Evolutionary conservation across 1,140 invertebrate genomes (phyloP).

Genomic region (Ditylenchus dipsaci): DNA sequence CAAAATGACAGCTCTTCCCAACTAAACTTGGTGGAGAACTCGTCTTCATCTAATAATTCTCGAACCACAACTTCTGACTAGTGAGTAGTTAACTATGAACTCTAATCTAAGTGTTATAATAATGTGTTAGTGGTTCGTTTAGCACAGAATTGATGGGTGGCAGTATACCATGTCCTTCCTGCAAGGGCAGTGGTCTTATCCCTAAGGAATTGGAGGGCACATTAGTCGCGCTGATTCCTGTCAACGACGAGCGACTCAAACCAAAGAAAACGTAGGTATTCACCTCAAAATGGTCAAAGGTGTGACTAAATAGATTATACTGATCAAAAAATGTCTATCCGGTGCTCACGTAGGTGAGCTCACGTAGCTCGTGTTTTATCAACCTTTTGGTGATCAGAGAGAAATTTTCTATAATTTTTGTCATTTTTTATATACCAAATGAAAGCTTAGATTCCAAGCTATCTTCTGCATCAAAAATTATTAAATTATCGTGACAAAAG

Average conservation of each 20-base stretch:
- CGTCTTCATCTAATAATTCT: background rate
- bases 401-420: too few relatives aligned
- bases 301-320: too few relatives aligned
- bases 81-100: background rate
- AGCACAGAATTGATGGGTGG: conserved; percentile 55
- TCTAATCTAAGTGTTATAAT: too few relatives aligned
- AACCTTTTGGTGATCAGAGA: too few relatives aligned
- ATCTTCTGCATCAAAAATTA: too few relatives aligned
- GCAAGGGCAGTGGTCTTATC: conserved; percentile 58
- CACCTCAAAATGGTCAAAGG: too few relatives aligned
- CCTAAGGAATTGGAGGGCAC: conserved; percentile 59
- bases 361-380: too few relatives aligned
- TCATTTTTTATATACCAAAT: too few relatives aligned
- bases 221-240: conserved; percentile 59
- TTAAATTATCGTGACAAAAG: too few relatives aligned
- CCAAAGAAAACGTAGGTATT: conserved; percentile 58
- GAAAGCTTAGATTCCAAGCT: too few relatives aligned
- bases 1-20: background rate
- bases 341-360: too few relatives aligned
- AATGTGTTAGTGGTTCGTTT: background rate
- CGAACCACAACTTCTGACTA: background rate
- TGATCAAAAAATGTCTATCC: too few relatives aligned
- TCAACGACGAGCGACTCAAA: conserved; percentile 59
- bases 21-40: background rate
- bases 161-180: conserved; percentile 59